Conservation (phyloP, 1,140 invertebrate genomes). For the Episyrphus balteatus region DNA sequence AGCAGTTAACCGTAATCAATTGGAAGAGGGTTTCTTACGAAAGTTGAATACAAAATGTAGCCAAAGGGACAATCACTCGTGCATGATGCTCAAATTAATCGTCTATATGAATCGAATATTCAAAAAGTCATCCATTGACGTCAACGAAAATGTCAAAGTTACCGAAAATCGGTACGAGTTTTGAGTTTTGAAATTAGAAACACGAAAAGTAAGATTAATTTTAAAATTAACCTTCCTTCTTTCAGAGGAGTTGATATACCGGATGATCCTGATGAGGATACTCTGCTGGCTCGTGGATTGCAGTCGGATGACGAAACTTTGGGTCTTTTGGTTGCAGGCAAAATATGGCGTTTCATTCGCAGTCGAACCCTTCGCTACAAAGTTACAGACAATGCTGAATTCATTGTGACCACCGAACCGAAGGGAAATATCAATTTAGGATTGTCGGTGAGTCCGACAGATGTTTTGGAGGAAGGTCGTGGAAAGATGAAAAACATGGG, state of each 20-base stretch:
- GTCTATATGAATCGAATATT: constrained; percentile 69
- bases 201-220: background rate
- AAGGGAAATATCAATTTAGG: constrained; percentile 59
- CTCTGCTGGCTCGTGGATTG: constrained; percentile 35
- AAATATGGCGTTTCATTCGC: constrained; percentile 59
- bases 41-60: constrained; percentile 65
- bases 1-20: constrained; percentile 23
- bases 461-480: constrained; percentile 45
- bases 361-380: constrained; percentile 57
- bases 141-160: constrained; percentile 64
- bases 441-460: constrained; percentile 54
- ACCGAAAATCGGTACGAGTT: constrained; percentile 52
- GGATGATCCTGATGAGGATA: constrained; percentile 29
- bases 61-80: constrained; percentile 61
- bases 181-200: background rate
- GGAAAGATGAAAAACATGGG: constrained; percentile 64
- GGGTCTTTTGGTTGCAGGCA: constrained; percentile 55
- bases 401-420: constrained; percentile 58
- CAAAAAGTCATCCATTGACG: constrained; percentile 62
- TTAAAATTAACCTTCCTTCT: background rate
- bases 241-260: constrained; percentile 24
- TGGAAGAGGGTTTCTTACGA: constrained; percentile 56
- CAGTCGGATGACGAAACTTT: constrained; percentile 57
- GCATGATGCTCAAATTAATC: constrained; percentile 66
- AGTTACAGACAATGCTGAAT: constrained; percentile 60